A percentile compares a stretch with the other conserved stretches of the same genome.
phyloP scores from a whole-genome alignment of 2,797 vertebrate genomes.

The Syncerus caffer region DNA sequence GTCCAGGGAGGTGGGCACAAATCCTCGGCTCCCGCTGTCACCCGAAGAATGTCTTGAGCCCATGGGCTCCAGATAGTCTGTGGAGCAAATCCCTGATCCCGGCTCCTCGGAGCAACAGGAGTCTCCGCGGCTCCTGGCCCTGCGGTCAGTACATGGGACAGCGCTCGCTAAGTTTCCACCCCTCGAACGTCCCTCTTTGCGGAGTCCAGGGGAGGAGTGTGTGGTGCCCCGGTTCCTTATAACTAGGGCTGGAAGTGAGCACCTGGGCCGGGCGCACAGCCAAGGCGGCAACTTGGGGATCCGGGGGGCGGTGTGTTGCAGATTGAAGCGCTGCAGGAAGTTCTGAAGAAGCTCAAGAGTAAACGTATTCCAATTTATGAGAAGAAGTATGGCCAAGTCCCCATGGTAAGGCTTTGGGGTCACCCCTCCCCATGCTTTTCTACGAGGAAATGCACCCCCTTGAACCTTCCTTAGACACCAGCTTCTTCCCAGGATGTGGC shows the following conservation, averaged over 20 bases:
- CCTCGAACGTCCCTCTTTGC: fast-evolving
- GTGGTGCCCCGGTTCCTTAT: not conserved
- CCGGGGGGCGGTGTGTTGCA: constrained; percentile 71
- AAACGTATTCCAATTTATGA: constrained; percentile 85
- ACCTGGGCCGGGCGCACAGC: constrained; percentile 43
- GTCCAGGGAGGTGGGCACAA: not conserved
- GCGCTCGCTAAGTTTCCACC: not conserved
- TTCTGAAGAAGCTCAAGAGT: constrained; percentile 88
- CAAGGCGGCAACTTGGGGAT: constrained; percentile 25
- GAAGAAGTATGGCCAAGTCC: constrained; percentile 87
- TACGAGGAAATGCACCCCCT: not conserved
- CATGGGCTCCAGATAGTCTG: not conserved
- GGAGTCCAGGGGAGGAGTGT: not conserved
- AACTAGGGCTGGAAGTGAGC: constrained; percentile 20
- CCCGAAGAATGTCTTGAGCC: not conserved
- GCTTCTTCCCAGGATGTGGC: not conserved
- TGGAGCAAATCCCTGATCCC: not conserved
- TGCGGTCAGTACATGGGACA: not conserved
- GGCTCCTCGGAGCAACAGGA: not conserved
- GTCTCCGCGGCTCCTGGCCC: not conserved
- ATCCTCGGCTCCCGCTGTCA: not conserved
- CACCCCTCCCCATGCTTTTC: not conserved
- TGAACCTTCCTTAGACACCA: not conserved
- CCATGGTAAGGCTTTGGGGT: constrained; percentile 81
- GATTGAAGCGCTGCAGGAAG: constrained; percentile 87